Base-by-base conservation (phyloP, 1,140 invertebrate genomes). In the Drosophila lini region DNA sequence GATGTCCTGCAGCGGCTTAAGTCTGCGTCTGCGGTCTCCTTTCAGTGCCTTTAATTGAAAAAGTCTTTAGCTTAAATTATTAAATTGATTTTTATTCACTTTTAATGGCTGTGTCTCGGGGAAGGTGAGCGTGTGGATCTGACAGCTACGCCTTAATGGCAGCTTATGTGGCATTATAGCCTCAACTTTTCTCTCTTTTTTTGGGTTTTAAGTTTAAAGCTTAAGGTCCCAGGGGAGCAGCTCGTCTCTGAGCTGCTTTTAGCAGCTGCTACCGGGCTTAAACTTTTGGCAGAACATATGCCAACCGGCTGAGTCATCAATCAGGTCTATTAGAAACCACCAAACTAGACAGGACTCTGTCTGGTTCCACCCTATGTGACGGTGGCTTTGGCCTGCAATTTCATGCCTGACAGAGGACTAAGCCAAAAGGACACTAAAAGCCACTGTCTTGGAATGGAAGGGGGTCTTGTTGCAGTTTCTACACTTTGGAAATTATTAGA, bases 11-110 rank as follows among this genome's bases (percentile, higher is more conserved):
- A 32, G 32, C 47, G 48, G 78, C 62, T 79, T 62, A 62, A 15
- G 52, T 25, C 52, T n/a, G 13, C 34, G 59, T 41, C 60, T 77
- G 77, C 40, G 73, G 71, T 79, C 63, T 55, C 13, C 15, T 60
- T 59, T 50, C 65, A 80, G 42, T 50, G 40, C 55, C 81, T 53
- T 86, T 86, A 86, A 86, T 88, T 83, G 80, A 78, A 88, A 77
- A 67, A 77, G 74, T 71, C 79, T 89, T 89, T 88, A 80, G 77
- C 77, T 60, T 88, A 81, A 88, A 88, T 88, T 86, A 88, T 88
- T 88, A 83, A 88, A 80, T 88, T 88, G 84, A 88, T 88, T 88
- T 88, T 83, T 89, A 80, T 86, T 74, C 80, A 70, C 74, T 89
- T 83, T 82, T 70, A 77, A 88, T 74, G 84, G 44, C 38, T 36